Percentiles rank a stretch among this genome's conserved stretches.
Evolutionary conservation across 2,113 vertebrate genomes (phyloP).

Genomic region (Phasianus colchicus): DNA sequence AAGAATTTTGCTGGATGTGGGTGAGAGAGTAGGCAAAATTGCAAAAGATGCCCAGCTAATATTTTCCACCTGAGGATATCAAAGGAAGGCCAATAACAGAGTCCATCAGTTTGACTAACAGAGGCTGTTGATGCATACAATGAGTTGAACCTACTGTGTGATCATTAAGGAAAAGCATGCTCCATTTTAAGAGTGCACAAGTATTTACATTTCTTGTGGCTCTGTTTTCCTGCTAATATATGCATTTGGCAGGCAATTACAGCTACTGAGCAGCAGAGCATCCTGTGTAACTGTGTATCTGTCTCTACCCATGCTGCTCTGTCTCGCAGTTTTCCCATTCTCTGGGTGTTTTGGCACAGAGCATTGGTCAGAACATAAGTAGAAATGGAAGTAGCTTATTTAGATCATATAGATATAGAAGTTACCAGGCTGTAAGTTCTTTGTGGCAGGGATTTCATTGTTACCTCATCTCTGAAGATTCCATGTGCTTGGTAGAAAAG

Average conservation of each 20-base stretch:
- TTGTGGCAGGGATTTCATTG: background rate
- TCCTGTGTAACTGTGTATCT: background rate
- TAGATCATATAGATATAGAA: slow-evolving; percentile 3
- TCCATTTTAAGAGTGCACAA: background rate
- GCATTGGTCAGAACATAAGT: background rate
- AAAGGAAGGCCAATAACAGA: background rate
- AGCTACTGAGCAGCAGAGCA: background rate
- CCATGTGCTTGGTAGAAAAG: background rate
- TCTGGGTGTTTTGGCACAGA: background rate
- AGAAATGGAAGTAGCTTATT: slow-evolving; percentile 23
- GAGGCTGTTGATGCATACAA: background rate
- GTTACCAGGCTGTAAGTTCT: background rate
- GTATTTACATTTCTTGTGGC: background rate
- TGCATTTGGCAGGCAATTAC: background rate
- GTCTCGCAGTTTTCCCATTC: background rate
- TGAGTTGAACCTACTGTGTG: background rate
- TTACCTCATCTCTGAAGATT: background rate
- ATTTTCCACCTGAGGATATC: background rate
- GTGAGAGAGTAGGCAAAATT: background rate
- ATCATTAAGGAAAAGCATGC: background rate
- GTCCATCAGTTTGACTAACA: background rate
- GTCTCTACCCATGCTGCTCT: background rate
- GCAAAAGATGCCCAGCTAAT: background rate
- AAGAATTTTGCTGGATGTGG: background rate
- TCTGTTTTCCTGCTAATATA: background rate